phyloP scores from a whole-genome alignment of 2,113 vertebrate species.

The Cryptoleucopteryx plumbea region DNA sequence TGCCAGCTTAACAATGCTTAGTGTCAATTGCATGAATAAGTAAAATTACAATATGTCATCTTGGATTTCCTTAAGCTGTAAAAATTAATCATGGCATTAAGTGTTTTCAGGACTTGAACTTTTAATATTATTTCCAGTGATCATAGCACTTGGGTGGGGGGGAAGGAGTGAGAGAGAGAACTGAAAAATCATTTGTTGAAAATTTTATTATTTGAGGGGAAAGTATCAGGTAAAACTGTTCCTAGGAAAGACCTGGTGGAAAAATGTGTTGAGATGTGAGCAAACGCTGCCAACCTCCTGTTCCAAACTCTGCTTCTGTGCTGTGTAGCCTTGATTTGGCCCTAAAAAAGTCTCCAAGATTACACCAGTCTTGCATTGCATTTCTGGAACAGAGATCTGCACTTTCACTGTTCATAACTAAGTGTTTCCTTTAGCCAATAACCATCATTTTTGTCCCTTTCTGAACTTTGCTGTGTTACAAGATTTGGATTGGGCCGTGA shows the following conservation, averaged over 20 bases:
- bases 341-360: slow-evolving; percentile 33
- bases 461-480: not conserved
- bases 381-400: slow-evolving; percentile 29
- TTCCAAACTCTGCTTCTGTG: slow-evolving; percentile 59
- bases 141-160: not conserved
- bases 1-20: slow-evolving; percentile 2
- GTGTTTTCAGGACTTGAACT: slow-evolving; percentile 38
- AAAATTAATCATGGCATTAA: slow-evolving; percentile 40
- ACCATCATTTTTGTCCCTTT: not conserved
- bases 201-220: not conserved
- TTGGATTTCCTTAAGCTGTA: slow-evolving; percentile 31
- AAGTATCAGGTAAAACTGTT: slow-evolving; percentile 28
- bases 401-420: not conserved
- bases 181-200: slow-evolving; percentile 44
- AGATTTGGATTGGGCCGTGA: not conserved
- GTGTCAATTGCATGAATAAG: not conserved
- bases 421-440: not conserved
- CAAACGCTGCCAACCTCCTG: slow-evolving; percentile 40
- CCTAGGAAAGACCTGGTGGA: slow-evolving; percentile 3
- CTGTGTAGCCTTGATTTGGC: slow-evolving; percentile 52
- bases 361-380: slow-evolving; percentile 15
- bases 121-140: slow-evolving; percentile 57
- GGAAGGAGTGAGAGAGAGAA: not conserved
- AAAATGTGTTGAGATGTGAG: slow-evolving; percentile 46
- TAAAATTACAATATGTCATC: slow-evolving; percentile 36